Base-by-base conservation (phyloP, 1,140 invertebrate species). In the Drosophila seguyi region DNA sequence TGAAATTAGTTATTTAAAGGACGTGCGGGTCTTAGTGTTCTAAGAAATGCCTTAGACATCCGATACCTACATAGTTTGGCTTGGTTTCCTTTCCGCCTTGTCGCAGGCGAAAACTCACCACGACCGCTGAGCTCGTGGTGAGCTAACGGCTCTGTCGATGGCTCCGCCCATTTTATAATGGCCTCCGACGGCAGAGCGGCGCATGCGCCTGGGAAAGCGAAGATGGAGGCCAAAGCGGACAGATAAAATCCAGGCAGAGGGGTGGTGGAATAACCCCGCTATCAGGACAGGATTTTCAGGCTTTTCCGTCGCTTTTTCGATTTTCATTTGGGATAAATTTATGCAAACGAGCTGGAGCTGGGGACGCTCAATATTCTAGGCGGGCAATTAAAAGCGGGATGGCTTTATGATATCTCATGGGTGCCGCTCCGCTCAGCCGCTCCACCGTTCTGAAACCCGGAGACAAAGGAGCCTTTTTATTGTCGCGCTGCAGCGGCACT, bases 121-220 rank as follows among this genome's bases (percentile, higher is more conserved):
- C 65, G 55, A 34, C 27, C 65, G 36, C 36, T 34, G 27, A 72
- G 41, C 4, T 36, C 34, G 68, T 72, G 79, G 79, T 69, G 66
- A 53, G 61, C 44, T 41, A 41, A 68, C 76, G 45, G 69, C 58
- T 47, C 58, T 87, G 3, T 0, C 7, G 20, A 38, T 90, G 71
- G 78, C 85, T 90, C 85, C 85, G 85, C 85, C 85, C 85, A 79
- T 90, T 90, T 90, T 90, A 90, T 85, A 90, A 90, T 90, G 85
- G 85, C 75, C 85, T 68, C 85, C 68, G 67, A 36, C 56, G 72
- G 53, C 72, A 38, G 38, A 60, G 77, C 72, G 68, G 73, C 85
- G 80, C 84, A 90, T 83, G 83, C 83, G 83, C 79, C 81, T 71
- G 73, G 42, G 57, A 36, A 36, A 52, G 34, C 80, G 84, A 88